Base-by-base conservation (phyloP, 2,797 vertebrate species). In the Mareca strepera region DNA sequence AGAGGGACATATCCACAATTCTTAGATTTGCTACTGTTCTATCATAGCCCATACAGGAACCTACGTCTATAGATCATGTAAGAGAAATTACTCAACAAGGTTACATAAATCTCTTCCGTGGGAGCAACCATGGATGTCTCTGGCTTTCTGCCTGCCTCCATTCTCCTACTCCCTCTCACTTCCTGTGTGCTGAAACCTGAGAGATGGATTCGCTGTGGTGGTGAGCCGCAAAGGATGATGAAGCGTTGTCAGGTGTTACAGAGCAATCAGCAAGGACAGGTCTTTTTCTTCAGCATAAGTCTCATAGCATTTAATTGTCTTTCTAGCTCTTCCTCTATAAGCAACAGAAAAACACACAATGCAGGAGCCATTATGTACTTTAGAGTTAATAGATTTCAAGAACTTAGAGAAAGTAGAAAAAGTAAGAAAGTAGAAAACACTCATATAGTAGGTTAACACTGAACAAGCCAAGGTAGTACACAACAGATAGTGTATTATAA, bases 31-130 rank as follows among this genome's bases (percentile, higher is more conserved):
- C 48, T 50, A 2, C 9, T 50, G 14, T 43, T 89, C 29, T 8
- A 53, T 20, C 2, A 25, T 5, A 12, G 3, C 20, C 3, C 13
- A 7, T 17, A 21, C 41, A 77, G 60, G 35, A 83, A 25, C 14
- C 5, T 46, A 43, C 6, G 25, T 3, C 15, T n/a, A 22, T 1
- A 55, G 25, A 31, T 10, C 2, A 6, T 5, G 2, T 41, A 48
- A 70, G 17, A 46, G 26, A 81, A 79, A 5, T 46, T 75, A 16
- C 15, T 22, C 29, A 44, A 12, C 2, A 17, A 43, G 6, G 25
- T 48, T 62, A 53, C 18, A 64, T 35, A 82, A 64, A 53, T 64
- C 35, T 62, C 11, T 4, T 59, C 28, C 10, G 1, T 26, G 35
- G 8, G 3, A 62, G 2, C 3, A 77, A 28, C 14, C 15, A 10